Evolutionary conservation across 2,888 invertebrate genomes (phyloP).

Genomic region (Megamerina dolium): DNA sequence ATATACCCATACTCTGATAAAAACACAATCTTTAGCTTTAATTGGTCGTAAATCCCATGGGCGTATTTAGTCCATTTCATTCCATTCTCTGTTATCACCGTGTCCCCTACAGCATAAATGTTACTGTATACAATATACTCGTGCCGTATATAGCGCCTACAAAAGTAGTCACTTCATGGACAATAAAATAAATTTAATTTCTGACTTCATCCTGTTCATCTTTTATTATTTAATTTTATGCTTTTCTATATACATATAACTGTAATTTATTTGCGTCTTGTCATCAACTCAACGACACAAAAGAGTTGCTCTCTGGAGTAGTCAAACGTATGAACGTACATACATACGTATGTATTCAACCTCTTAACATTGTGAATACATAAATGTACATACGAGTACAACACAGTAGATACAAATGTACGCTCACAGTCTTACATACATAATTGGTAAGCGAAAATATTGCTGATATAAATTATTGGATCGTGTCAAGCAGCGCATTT

Average conservation of each 20-base stretch:
- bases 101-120: no score
- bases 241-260: background rate
- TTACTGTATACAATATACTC: no score
- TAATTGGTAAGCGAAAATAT: no score
- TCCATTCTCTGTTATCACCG: no score
- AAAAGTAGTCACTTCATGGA: conserved; percentile 1
- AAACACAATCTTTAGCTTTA: conserved; percentile 13
- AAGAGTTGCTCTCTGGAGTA: background rate
- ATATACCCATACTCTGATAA: background rate
- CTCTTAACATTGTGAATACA: no score
- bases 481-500: no score
- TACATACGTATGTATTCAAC: no score
- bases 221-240: conserved; percentile 8
- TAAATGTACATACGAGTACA: no score
- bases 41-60: conserved; percentile 26
- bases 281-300: conserved; percentile 1
- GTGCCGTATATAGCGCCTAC: no score
- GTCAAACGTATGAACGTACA: background rate
- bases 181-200: conserved; percentile 8
- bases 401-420: no score
- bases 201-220: conserved; percentile 1
- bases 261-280: conserved; percentile 6
- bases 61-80: conserved; percentile 11
- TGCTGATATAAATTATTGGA: no score
- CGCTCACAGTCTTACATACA: no score